These are phyloP conservation scores for Vulpes vulpes DNA, from an alignment of 2,113 vertebrate species.

Conservation along the genomic window DNA sequence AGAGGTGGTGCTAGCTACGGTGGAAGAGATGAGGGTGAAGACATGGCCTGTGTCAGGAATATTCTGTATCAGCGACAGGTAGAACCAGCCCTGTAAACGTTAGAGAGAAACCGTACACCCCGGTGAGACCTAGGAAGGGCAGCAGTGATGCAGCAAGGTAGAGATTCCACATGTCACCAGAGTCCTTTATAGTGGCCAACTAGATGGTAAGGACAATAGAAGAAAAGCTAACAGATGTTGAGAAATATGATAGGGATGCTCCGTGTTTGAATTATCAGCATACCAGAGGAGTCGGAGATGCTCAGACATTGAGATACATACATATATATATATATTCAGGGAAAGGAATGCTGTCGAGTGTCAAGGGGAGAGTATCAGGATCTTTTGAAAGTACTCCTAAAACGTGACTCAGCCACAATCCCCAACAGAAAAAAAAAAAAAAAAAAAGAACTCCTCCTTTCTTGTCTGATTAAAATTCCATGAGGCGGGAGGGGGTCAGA, in stretches of 20 bases:
- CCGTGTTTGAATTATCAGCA: background rate
- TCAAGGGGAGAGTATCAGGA: background rate
- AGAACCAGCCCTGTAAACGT: background rate
- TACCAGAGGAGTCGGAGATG: background rate
- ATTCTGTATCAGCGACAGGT: background rate
- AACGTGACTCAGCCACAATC: background rate
- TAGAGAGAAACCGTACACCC: background rate
- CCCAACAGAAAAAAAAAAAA: background rate
- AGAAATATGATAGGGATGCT: constrained; percentile 8
- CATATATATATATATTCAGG: background rate
- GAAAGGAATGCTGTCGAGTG: background rate
- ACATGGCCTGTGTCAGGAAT: background rate
- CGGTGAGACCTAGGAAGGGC: background rate
- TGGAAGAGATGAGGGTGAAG: background rate
- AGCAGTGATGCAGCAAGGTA: background rate
- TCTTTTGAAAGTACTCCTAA: background rate
- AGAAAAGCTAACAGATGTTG: background rate
- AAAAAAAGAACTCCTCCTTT: background rate
- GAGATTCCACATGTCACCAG: background rate
- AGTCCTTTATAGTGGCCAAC: background rate
- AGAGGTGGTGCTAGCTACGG: background rate
- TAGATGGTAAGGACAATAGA: background rate
- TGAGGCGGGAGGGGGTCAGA: background rate
- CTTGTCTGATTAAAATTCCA: background rate
- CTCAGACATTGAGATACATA: background rate